Conservation (phyloP, 2,113 vertebrate genomes). For the Anarhynchus alexandrinus region DNA sequence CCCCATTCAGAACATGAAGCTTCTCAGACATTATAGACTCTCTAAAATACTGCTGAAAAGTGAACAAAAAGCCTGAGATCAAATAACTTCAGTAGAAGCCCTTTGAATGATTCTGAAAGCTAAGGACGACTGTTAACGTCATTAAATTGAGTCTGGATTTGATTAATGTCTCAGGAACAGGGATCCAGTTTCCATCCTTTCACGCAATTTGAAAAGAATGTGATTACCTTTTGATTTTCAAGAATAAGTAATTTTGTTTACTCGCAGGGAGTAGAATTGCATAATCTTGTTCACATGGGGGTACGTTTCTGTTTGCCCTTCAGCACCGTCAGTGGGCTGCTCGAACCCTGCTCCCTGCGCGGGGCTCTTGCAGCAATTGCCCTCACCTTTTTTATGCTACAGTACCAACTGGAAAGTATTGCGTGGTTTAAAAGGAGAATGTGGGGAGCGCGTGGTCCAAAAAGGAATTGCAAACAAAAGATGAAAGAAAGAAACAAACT, state of each 20-base stretch:
- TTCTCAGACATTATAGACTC: background rate
- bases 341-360: background rate
- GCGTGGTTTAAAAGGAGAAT: background rate
- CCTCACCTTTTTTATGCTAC: accelerated
- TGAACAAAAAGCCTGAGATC: background rate
- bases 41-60: background rate
- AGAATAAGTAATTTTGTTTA: background rate
- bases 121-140: background rate
- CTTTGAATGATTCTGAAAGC: background rate
- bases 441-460: background rate
- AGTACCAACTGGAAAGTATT: accelerated
- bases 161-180: background rate
- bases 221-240: background rate
- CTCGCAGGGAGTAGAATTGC: background rate
- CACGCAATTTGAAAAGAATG: background rate
- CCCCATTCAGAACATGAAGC: background rate
- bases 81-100: background rate
- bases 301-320: background rate
- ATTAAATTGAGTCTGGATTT: background rate
- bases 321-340: background rate
- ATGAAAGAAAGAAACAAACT: background rate
- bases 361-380: background rate
- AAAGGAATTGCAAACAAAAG: too few species aligned
- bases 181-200: background rate
- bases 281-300: background rate